Evolutionary conservation across 2,113 vertebrate species (phyloP).

Genomic region (Nothobranchius kuhntae): DNA sequence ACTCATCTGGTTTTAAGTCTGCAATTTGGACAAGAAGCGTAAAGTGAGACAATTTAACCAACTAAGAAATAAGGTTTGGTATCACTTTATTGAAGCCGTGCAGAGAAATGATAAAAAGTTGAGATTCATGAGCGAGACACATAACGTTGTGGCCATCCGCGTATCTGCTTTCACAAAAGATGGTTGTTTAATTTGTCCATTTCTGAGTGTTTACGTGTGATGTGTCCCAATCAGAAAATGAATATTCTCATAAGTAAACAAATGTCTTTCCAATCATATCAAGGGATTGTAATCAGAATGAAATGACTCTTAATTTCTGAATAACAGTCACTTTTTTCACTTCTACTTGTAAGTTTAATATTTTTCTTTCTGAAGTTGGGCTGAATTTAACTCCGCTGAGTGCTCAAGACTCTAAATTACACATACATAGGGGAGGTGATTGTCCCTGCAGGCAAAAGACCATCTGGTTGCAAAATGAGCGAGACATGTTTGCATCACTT

Average conservation of each 20-base stretch:
- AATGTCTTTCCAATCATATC: too few species aligned
- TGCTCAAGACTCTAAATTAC: conserved; percentile 1
- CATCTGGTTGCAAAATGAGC: background rate
- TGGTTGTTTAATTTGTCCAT: background rate
- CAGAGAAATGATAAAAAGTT: background rate
- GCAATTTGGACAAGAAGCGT: background rate
- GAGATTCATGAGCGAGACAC: too few species aligned
- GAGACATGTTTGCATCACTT: background rate
- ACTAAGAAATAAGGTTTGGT: too few species aligned
- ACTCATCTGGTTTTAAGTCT: background rate
- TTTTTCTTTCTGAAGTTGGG: background rate
- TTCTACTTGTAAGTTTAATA: background rate
- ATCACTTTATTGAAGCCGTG: too few species aligned
- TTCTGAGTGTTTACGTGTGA: background rate
- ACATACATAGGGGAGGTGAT: background rate
- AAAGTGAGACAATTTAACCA: background rate
- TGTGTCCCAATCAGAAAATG: background rate
- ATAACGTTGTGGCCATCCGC: too few species aligned
- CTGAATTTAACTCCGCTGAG: background rate
- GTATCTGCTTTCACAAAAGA: too few species aligned
- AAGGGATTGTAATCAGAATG: background rate
- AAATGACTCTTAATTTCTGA: background rate
- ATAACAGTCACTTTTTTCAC: background rate
- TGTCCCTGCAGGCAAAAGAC: background rate
- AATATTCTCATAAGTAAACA: background rate